Evolutionary conservation across 2,113 vertebrate genomes (phyloP), one percentile per base, ranked within the genome.

Genomic region (Neotragus moschatus): DNA sequence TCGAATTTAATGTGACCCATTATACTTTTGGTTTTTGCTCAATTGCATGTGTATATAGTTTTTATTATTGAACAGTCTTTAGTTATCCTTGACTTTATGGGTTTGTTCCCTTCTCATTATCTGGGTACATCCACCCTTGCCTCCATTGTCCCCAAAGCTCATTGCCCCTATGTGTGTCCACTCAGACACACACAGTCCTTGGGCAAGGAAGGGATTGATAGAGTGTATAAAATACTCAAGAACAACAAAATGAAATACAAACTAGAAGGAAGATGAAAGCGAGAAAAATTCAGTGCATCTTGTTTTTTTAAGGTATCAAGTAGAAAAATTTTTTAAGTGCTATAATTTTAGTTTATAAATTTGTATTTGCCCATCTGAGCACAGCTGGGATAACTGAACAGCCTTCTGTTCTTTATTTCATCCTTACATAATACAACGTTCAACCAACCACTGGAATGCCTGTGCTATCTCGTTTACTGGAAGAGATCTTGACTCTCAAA

Each of bases 331-430:
- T 43, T 58, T n/a, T n/a, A 96, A 97, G 81, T 25, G 30, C 79
- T 47, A 25, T 93, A 19, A 92, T 66, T 96, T 87, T 77, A 92
- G 43, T 88, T 96, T 45, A 49, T 95, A 86, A 90, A 61, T 96
- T 93, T 94, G 15, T 88, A 9, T 97, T 98, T 98, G 63, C 96
- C 47, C 28, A 96, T 70, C 63, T 87, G 85, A 98, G 81, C 81
- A 96, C 49, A 95, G 30, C 86, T 77, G 33, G 45, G 60, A 61
- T 88, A 97, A 28, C 47, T 93, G 49, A 96, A 66, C 12, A 66
- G 4, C 15, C 82, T 96, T 93, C 47, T 49, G 25, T 47, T 56
- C 51, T 51, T 95, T 16, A 36, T 79, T 96, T 53, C 63, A 12
- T 96, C 23, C 51, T 97, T 90, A 85, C 55, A 73, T 79, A 96